Percentiles rank a stretch among this genome's conserved stretches.
These are phyloP conservation scores for Carlito syrichta DNA, from an alignment of 2,113 vertebrate species.

Conservation along the genomic window DNA sequence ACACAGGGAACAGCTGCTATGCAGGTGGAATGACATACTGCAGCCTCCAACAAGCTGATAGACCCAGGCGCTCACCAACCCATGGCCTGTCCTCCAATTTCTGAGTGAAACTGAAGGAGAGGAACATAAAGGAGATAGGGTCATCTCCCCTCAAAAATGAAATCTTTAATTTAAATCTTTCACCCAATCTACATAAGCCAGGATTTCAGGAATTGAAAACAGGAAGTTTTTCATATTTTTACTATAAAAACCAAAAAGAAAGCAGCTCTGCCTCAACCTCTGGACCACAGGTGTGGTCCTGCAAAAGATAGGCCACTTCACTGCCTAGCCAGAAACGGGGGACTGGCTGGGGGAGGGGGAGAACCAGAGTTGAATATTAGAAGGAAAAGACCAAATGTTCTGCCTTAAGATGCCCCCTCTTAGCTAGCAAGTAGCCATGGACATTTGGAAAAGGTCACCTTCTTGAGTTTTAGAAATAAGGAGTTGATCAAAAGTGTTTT, in stretches of 20 bases:
- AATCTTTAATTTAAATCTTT: not conserved
- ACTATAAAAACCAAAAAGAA: not conserved
- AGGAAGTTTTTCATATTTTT: not conserved
- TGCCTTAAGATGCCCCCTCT: not conserved
- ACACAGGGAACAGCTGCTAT: not conserved
- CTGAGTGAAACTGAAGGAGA: not conserved
- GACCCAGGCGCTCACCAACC: not conserved
- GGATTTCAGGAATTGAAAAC: not conserved
- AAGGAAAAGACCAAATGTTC: not conserved
- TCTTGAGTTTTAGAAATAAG: not conserved
- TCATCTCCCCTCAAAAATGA: not conserved
- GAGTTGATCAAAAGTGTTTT: not conserved
- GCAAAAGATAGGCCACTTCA: not conserved
- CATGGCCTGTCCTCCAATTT: not conserved
- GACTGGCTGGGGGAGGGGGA: no score
- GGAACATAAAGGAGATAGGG: not conserved
- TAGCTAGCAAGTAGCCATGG: not conserved
- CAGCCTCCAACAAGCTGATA: not conserved
- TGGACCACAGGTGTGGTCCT: not conserved
- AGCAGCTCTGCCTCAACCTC: not conserved
- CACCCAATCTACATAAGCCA: not conserved
- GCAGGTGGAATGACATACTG: not conserved
- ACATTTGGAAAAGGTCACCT: not conserved
- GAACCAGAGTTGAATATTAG: not conserved
- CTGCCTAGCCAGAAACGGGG: rapidly evolving